Base-by-base conservation (phyloP, 2,888 invertebrate species). In the Nysson spinosus region DNA sequence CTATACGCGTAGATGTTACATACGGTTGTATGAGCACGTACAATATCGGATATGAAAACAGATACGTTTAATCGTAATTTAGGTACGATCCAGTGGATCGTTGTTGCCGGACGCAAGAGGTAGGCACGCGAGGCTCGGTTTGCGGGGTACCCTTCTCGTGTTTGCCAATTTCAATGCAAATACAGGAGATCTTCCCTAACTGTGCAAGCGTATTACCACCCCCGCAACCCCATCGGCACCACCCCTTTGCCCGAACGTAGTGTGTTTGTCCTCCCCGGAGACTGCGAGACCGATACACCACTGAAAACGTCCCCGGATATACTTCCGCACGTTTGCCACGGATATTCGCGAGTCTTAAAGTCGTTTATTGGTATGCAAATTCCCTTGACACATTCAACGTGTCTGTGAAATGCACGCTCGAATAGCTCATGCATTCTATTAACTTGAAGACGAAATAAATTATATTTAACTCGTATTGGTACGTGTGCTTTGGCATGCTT, bases 91-190 rank as follows among this genome's bases (percentile, higher is more conserved):
- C 12, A 24, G 9, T 54, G 57, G 60, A 64, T 72, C 66, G 66
- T 69, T 60, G 63, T 40, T 30, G 22, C 39, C 14, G 40, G 39
- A 32, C 20, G 50, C 37, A 47, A 39, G 37, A 51, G 35, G 24
- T 42, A 54, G 46, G 37, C 55, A 60, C 35, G 47, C 20, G 42
- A 46, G 42, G 34, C 43, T 47, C 55, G 9, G 49, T 43, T 30
- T 47, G 56, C 60, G 20, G 19, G 28, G 20, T 42, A 47, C 37
- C 51, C 58, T 32, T 35, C 42, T 40, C 47, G 56, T 79, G 77
- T 81, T 78, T 80, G 78, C 79, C 78, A 81, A 81, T 81, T 81
- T 80, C 76, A 78, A 80, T 78, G 81, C 81, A 81, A 81, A 81
- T 81, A 80, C 67, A 63, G 62, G 64, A 75, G 69, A 75, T 72